A percentile compares a stretch with the other conserved stretches of the same genome.
These are phyloP conservation scores for Pyrocephalus nanus DNA, from an alignment of 2,797 vertebrate species.

Conservation along the genomic window DNA sequence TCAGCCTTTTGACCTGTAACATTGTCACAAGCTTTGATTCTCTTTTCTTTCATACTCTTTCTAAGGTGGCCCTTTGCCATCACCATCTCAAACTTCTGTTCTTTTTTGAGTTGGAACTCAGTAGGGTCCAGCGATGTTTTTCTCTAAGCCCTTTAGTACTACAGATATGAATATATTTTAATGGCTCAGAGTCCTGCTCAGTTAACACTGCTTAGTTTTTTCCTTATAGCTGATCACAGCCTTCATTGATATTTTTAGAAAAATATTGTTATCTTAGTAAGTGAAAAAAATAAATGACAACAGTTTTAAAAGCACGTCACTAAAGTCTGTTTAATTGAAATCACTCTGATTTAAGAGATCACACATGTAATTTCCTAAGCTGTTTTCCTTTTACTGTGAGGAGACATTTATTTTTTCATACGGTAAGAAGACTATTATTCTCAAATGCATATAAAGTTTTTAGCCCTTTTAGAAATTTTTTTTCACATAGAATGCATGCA, in stretches of 20 bases:
- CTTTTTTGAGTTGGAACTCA: background rate
- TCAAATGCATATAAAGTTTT: background rate
- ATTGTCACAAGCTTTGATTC: background rate
- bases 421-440: background rate
- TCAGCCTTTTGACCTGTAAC: background rate
- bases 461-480: background rate
- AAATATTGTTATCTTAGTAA: background rate
- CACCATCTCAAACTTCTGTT: background rate
- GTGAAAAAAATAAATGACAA: background rate
- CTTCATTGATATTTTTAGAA: background rate
- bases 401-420: background rate
- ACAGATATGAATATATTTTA: background rate
- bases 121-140: background rate
- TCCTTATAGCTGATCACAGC: background rate
- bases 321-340: background rate
- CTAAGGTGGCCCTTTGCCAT: background rate
- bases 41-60: background rate
- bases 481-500: background rate
- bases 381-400: background rate
- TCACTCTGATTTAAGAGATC: background rate
- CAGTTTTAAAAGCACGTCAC: background rate
- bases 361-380: background rate
- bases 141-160: background rate
- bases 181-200: background rate
- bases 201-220: background rate